Evolutionary conservation across 2,113 vertebrate species (phyloP).

Genomic region (Argyrosomus japonicus): DNA sequence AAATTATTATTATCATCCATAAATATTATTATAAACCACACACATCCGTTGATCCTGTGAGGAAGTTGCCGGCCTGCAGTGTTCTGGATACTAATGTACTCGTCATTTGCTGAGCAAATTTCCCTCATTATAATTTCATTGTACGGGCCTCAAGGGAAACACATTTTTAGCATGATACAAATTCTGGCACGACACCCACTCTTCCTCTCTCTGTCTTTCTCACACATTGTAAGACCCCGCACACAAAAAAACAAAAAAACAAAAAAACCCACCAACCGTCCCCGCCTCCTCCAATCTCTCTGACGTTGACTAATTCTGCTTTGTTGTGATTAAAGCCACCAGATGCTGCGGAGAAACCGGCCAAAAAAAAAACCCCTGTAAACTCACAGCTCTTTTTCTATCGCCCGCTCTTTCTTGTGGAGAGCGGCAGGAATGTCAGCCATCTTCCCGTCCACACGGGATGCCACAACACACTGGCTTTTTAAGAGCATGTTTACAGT

Average conservation of each 20-base stretch:
- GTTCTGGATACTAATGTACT: not conserved
- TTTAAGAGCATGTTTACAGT: slow-evolving; percentile 78
- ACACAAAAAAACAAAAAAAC: not conserved
- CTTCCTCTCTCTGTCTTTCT: slow-evolving; percentile 39
- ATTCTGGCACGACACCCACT: slow-evolving; percentile 25
- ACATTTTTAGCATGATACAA: slow-evolving; percentile 8
- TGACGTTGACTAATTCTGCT: slow-evolving; percentile 67
- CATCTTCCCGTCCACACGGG: slow-evolving; percentile 71
- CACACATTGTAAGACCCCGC: slow-evolving; percentile 28
- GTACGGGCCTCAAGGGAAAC: not conserved
- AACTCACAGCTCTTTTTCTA: slow-evolving; percentile 60
- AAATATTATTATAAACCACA: slow-evolving; percentile 9
- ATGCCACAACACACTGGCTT: slow-evolving; percentile 58
- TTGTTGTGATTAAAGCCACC: slow-evolving; percentile 77
- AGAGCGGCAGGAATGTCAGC: slow-evolving; percentile 71
- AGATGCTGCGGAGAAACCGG: slow-evolving; percentile 63
- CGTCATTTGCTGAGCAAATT: not conserved
- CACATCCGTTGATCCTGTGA: not conserved
- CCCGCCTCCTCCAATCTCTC: slow-evolving; percentile 33
- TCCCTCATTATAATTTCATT: slow-evolving; percentile 10
- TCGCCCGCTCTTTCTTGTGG: slow-evolving; percentile 72
- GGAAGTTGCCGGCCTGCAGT: not conserved
- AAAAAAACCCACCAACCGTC: not conserved
- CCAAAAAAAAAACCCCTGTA: slow-evolving; percentile 41
- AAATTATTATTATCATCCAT: too few species aligned